These are phyloP conservation scores for Petaurus breviceps DNA, from an alignment of 2,113 vertebrate genomes.

Conservation along the genomic window DNA sequence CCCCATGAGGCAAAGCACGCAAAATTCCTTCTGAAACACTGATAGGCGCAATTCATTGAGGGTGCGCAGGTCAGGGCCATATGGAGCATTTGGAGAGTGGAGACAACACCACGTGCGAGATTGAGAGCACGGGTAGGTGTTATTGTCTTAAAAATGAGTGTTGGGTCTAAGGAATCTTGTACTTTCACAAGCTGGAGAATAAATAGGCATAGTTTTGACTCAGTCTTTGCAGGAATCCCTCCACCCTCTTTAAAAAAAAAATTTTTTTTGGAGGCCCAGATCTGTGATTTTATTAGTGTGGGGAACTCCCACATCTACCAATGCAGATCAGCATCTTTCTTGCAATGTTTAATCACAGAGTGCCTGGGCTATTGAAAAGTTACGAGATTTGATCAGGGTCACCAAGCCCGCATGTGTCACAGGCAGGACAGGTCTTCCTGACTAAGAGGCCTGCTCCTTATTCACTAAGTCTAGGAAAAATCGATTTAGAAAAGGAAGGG, in stretches of 20 bases:
- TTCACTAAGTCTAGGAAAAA: neutral
- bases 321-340: neutral
- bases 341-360: neutral
- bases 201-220: neutral
- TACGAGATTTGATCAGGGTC: neutral
- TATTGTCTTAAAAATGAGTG: neutral
- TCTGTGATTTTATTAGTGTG: neutral
- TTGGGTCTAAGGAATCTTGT: neutral
- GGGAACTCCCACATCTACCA: neutral
- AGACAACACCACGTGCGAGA: neutral
- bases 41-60: neutral
- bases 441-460: neutral
- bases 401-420: neutral
- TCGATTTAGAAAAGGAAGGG: neutral
- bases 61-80: neutral
- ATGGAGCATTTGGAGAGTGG: neutral
- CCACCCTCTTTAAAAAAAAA: neutral
- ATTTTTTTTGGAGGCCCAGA: neutral
- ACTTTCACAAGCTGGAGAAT: neutral
- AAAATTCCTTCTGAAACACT: neutral
- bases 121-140: neutral
- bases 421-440: neutral
- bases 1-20: slow-evolving; percentile 1
- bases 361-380: neutral
- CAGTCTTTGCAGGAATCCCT: neutral